Conservation (phyloP, 1,140 invertebrate genomes). For the Cydia fagiglandana region DNA sequence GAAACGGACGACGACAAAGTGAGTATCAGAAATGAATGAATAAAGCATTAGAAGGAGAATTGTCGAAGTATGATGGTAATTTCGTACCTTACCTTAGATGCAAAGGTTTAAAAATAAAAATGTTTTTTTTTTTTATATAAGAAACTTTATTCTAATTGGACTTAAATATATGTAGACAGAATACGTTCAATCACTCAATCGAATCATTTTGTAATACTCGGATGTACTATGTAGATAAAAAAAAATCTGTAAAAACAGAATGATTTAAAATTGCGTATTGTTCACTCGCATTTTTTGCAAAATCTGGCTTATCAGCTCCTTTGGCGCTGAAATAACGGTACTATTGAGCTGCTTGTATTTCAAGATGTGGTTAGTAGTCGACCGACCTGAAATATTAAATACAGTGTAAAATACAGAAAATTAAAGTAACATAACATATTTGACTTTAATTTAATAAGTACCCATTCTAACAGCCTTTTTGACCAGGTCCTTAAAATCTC, state of each 20-base stretch:
- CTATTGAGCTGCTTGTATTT: neutral
- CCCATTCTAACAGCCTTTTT: slow-evolving; percentile 49
- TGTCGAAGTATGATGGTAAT: neutral
- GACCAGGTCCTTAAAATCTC: slow-evolving; percentile 54
- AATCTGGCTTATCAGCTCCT: neutral
- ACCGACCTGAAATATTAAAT: neutral
- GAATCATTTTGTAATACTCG: too few species aligned
- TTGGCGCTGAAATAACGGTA: neutral
- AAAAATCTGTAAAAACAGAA: too few species aligned
- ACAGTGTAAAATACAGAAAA: neutral
- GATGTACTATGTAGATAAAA: too few species aligned
- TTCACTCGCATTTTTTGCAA: neutral
- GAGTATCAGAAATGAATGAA: neutral
- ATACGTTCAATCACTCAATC: too few species aligned
- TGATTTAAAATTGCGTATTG: neutral
- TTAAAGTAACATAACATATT: neutral
- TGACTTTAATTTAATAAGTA: slow-evolving; percentile 34
- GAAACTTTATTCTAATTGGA: slow-evolving; percentile 15
- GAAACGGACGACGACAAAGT: neutral
- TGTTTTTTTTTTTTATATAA: neutral
- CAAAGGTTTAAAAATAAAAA: slow-evolving; percentile 39
- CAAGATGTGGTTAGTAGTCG: slow-evolving; percentile 1
- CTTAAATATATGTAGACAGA: neutral
- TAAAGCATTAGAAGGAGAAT: neutral
- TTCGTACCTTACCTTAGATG: neutral